A percentile compares a stretch with the other conserved stretches of the same genome.
Conservation (phyloP, 2,888 invertebrate genomes). For the Troglohyphantes excavatus region DNA sequence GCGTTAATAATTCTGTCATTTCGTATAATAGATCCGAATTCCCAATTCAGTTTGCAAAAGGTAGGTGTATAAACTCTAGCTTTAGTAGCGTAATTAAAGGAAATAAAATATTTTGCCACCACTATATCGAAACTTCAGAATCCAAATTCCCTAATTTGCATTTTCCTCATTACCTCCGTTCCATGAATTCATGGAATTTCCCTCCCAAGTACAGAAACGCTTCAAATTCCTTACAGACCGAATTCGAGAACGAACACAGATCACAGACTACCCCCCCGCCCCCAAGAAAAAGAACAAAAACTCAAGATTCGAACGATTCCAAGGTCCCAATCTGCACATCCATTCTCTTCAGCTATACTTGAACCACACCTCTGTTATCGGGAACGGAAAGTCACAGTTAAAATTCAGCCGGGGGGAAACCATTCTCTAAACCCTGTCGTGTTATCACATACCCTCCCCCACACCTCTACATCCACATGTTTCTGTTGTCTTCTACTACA, state of each 20-base stretch:
- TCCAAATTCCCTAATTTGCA: not conserved
- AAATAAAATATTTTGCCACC: too few species aligned
- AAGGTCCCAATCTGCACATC: conserved; percentile 55
- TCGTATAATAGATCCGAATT: too few species aligned
- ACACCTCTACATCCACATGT: too few species aligned
- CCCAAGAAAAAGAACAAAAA: conserved; percentile 32
- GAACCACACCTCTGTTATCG: conserved; percentile 32
- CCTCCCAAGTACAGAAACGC: too few species aligned
- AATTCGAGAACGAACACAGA: conserved; percentile 2
- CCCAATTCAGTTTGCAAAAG: too few species aligned
- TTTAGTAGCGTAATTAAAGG: too few species aligned
- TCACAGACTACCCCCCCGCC: conserved; percentile 7
- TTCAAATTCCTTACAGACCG: too few species aligned
- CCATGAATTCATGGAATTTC: too few species aligned
- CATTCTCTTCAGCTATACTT: conserved; percentile 2
- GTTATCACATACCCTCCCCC: conserved; percentile 55
- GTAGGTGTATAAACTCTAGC: too few species aligned
- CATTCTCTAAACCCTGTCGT: conserved; percentile 31
- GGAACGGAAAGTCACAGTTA: conserved; percentile 38
- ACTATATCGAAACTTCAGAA: conserved; percentile 21
- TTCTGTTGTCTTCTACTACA: conserved; percentile 47
- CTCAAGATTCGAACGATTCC: conserved; percentile 26
- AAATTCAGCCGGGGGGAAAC: conserved; percentile 35
- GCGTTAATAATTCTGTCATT: too few species aligned
- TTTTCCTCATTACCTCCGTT: too few species aligned